phyloP scores from a whole-genome alignment of 2,113 vertebrate species.

The Colaptes auratus region DNA sequence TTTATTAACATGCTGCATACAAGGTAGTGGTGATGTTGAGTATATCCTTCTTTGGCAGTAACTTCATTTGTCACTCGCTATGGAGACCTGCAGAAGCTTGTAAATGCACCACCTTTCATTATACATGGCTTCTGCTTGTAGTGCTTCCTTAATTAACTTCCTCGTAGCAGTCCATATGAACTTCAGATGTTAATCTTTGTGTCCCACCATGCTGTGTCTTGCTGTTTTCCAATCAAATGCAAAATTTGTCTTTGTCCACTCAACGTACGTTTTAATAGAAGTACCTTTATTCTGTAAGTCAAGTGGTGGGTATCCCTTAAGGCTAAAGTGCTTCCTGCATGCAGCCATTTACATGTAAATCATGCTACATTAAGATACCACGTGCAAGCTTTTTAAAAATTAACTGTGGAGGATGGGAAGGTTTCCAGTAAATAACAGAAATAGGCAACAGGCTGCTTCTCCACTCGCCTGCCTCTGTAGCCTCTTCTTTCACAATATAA shows the following conservation, averaged over 20 bases:
- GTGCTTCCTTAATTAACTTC: neutral
- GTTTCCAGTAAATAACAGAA: neutral
- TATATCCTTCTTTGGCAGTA: neutral
- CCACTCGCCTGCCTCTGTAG: neutral
- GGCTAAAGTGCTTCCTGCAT: conserved; percentile 13
- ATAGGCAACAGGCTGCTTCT: neutral
- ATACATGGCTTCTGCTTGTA: conserved; percentile 38
- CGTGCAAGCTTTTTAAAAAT: neutral
- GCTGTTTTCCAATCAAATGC: neutral
- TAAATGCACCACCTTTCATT: conserved; percentile 24
- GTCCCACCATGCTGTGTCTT: neutral
- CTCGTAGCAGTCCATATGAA: neutral
- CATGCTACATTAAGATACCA: neutral
- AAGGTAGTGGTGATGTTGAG: neutral
- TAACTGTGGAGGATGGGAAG: neutral
- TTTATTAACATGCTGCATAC: neutral
- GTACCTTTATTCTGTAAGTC: neutral
- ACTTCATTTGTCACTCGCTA: neutral
- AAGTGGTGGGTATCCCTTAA: neutral
- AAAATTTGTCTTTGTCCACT: neutral
- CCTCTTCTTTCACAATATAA: conserved; percentile 2
- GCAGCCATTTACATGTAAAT: neutral
- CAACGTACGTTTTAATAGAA: neutral
- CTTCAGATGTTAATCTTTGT: conserved; percentile 10
- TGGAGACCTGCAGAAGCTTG: neutral